phyloP scores from a whole-genome alignment of 2,888 invertebrate genomes.

The Drymonia ruficornis region DNA sequence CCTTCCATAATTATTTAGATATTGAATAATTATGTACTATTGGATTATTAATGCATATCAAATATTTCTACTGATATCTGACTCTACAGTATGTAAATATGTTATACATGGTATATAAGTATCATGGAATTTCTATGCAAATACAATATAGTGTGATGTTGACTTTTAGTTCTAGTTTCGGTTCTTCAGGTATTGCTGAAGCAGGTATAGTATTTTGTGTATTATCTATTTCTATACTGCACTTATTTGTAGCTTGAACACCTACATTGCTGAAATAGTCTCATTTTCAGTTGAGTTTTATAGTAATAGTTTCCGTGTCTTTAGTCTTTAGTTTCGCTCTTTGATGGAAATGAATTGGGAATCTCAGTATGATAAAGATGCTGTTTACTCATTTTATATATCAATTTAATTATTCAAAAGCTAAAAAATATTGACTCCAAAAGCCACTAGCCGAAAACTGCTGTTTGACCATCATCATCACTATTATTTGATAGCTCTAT shows the following conservation, averaged over 20 bases:
- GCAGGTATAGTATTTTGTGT: constrained; percentile 38
- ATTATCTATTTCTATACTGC: constrained; percentile 24
- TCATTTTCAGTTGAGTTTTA: neutral
- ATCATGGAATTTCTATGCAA: neutral
- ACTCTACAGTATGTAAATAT: constrained; percentile 11
- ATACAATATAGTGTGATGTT: constrained; percentile 21
- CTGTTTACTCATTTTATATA: too few relatives aligned
- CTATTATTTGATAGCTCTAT: too few relatives aligned
- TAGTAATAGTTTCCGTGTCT: neutral
- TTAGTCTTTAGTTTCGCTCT: neutral
- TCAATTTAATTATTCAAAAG: too few relatives aligned
- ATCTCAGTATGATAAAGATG: too few relatives aligned
- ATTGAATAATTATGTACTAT: constrained; percentile 13
- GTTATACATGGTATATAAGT: constrained; percentile 2
- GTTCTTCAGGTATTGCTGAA: constrained; percentile 42
- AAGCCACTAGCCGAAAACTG: too few relatives aligned
- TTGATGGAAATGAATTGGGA: too few relatives aligned
- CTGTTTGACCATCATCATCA: too few relatives aligned
- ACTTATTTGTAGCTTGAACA: constrained; percentile 12
- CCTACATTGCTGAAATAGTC: neutral
- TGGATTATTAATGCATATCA: neutral
- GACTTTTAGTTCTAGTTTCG: constrained; percentile 39
- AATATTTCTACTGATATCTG: constrained; percentile 6
- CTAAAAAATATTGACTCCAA: too few relatives aligned
- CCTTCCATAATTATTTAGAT: constrained; percentile 20